phyloP scores from a whole-genome alignment of 1,140 invertebrate genomes.

The Papilio helenus region DNA sequence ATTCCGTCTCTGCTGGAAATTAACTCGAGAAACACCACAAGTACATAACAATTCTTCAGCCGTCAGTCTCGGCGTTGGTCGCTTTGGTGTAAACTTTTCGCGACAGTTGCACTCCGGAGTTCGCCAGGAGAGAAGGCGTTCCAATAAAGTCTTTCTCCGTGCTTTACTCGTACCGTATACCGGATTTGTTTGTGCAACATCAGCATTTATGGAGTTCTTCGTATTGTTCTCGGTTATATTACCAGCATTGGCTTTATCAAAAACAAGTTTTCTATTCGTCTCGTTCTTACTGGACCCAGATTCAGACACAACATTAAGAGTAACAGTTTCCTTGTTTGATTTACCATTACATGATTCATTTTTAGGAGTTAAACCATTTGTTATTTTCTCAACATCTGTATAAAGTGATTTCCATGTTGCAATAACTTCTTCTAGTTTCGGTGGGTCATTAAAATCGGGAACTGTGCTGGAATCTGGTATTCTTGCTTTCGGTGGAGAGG shows the following conservation, averaged over 20 bases:
- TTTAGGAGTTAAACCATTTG: conserved; percentile 67
- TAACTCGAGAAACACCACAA: conserved; percentile 60
- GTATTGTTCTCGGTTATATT: conserved; percentile 55
- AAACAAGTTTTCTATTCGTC: conserved; percentile 63
- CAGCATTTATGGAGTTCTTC: conserved; percentile 61
- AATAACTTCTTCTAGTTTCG: conserved; percentile 70
- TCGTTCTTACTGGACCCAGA: conserved; percentile 56
- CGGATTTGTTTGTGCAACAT: conserved; percentile 56
- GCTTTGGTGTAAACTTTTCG: conserved; percentile 56
- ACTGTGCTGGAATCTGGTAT: conserved; percentile 65
- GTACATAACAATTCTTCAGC: conserved; percentile 67
- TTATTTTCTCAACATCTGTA: conserved; percentile 75
- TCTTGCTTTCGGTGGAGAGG: conserved; percentile 48
- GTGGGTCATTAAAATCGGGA: conserved; percentile 60
- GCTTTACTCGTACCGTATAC: conserved; percentile 53
- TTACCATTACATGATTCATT: conserved; percentile 50
- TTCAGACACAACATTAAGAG: conserved; percentile 54
- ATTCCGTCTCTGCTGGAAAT: conserved; percentile 51
- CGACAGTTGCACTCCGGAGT: conserved; percentile 71
- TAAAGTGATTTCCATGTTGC: conserved; percentile 79
- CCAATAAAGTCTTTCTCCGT: conserved; percentile 65
- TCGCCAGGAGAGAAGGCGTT: conserved; percentile 74
- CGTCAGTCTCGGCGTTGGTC: conserved; percentile 47
- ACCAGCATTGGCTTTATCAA: conserved; percentile 58
- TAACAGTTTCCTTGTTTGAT: conserved; percentile 54